These are phyloP conservation scores for Poecilus cupreus DNA, from an alignment of 2,888 invertebrate genomes.

Conservation along the genomic window DNA sequence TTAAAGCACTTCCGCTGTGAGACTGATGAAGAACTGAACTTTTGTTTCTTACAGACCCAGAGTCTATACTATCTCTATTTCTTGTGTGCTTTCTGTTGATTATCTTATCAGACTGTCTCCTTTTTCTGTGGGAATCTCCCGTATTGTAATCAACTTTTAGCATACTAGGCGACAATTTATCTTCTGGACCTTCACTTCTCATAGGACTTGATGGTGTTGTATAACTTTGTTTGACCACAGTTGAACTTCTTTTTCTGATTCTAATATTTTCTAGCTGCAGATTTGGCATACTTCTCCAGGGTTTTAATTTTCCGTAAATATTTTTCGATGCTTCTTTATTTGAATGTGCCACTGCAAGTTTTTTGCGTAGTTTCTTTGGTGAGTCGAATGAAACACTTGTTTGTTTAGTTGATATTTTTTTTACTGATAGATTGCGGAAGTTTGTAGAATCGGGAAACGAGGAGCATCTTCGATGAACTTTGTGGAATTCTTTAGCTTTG, in stretches of 20 bases:
- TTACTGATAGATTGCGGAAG: conserved; percentile 45
- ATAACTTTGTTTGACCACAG: conserved; percentile 66
- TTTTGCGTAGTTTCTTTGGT: conserved; percentile 30
- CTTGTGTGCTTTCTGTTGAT: conserved; percentile 28
- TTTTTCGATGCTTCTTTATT: conserved; percentile 46
- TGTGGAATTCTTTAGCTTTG: conserved; percentile 70
- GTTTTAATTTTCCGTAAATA: conserved; percentile 69
- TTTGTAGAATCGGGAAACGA: conserved; percentile 73
- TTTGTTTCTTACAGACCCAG: conserved; percentile 12
- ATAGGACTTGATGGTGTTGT: conserved; percentile 70
- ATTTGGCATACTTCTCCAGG: conserved; percentile 72
- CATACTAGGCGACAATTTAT: conserved; percentile 67
- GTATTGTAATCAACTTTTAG: conserved; percentile 69
- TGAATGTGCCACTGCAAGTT: not conserved
- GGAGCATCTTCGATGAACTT: conserved; percentile 75
- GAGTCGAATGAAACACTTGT: conserved; percentile 51
- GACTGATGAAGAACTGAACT: not conserved
- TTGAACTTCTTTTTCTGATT: conserved; percentile 63
- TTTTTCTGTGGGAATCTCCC: conserved; percentile 20
- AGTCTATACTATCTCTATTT: conserved; percentile 21
- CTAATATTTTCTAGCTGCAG: conserved; percentile 65
- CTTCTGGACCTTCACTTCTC: conserved; percentile 62
- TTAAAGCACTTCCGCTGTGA: not conserved
- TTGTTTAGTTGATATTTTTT: conserved; percentile 51
- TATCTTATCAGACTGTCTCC: conserved; percentile 9